Base-by-base conservation (phyloP, 2,888 invertebrate species). In the Mimas tiliae region DNA sequence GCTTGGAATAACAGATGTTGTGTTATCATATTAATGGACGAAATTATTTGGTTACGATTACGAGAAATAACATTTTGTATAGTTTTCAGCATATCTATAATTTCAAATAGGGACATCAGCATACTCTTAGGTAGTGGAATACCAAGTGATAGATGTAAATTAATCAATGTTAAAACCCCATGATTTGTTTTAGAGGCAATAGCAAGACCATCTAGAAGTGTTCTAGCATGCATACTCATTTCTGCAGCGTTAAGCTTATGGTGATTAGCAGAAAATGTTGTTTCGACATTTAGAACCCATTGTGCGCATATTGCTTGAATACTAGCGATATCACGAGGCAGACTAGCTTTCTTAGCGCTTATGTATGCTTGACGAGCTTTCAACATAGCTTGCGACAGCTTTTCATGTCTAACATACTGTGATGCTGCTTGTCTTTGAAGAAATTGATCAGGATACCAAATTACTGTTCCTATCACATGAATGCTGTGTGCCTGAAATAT, bases 371-470 rank as follows among this genome's bases (percentile, higher is more conserved):
- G 94, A 48, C 96, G 94, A 14, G 93, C 87, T 76, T 93, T 94
- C 0, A 89, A 76, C 83, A 94, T 90, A 52, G 75, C 81, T 77
- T 93, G 92, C 14, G 88, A 82, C 68, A 92, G 75, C 79, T 93
- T 94, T 38, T 85, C 87, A 84, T 94, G 87, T 86, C 88, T 85
- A 86, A 94, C 86, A 88, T 94, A 84, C 87, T 95, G 82, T 75
- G 96, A 87, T 74, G 95, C 92, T 70, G 95, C 90, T 85, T 95
- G 95, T 74, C 95, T 94, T 58, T 94, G 88, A 4, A 99, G 93
- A 88, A 98, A 99, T 74, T 95, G 94, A 82, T 96, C 97, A 0
- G 98, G 97, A 79, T 96, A 96, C 98, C 98, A 99, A 65, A 97
- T 86, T 16, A 97, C 94, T 80, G 97, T 97, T 0, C 97, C 98